Evolutionary conservation across 2,888 invertebrate genomes (phyloP), one percentile per base, ranked within the genome.

Genomic region (Cordylochernes scorpioides): DNA sequence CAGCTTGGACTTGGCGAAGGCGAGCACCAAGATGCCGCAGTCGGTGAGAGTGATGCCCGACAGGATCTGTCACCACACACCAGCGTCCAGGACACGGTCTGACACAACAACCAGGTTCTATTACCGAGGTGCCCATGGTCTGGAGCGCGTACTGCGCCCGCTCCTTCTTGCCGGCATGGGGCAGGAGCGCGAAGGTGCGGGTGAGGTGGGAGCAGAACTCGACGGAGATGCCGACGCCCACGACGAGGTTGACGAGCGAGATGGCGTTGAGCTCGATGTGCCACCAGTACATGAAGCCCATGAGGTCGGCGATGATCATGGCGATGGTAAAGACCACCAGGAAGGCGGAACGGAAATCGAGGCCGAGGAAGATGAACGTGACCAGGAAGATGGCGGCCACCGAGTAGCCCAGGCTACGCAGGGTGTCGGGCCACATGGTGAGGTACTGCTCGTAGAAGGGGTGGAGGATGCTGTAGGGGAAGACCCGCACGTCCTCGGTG

Each of bases 141-240:
- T 73, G 65, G 15, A 94, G 61, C 2, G 86, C 67, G 46, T 75
- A 72, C 0, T 71, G 64, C 0, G 86, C 77, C 42, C 88, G 63
- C 34, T 65, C 63, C 16, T 70, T 62, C 40, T 77, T 62, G 24
- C 67, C 64, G 32, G 61, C 60, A 44, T 70, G 63, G 30, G 70
- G 63, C 25, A 77, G 78, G 32, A 71, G 61, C 1, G 73, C 65
- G 59, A 88, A 94, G 32, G 78, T 73, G 53, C 86, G 75, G 39
- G 84, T 84, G 43, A 94, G 62, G 59, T 97, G 94, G 38, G 88
- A 86, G 55, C 88, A 91, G 59, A 97, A 97, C 59, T 97, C 97
- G 22, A 97, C 94, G 9, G 86, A 72, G 39, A 97, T 94, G 28
- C 94, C 97, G 42, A 91, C 74, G 19, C 88, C 80, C 64, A 91